A percentile compares a stretch with the other conserved stretches of the same genome.
Conservation (phyloP, 2,888 invertebrate species). For the Dusona sp. region DNA sequence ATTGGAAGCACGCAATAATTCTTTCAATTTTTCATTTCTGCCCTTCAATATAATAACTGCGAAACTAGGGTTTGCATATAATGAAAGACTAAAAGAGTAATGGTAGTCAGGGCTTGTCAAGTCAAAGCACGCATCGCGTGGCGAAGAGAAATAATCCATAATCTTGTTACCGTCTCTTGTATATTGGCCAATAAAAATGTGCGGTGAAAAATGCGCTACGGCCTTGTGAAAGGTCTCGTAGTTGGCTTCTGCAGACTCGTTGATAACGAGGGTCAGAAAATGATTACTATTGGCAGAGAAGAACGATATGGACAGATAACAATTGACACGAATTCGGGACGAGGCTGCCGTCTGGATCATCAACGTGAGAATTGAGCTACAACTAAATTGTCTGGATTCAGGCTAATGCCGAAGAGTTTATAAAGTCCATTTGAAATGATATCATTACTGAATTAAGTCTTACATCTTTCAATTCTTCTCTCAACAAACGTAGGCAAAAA, state of each 20-base stretch:
- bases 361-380: slow-evolving; percentile 69
- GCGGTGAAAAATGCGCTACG: slow-evolving; percentile 24
- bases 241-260: slow-evolving; percentile 11
- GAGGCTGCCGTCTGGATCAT: slow-evolving; percentile 70
- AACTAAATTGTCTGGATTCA: slow-evolving; percentile 77
- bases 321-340: slow-evolving; percentile 76
- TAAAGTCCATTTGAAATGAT: slow-evolving; percentile 66
- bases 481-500: neutral
- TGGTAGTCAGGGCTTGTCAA: neutral
- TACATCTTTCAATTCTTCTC: neutral
- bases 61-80: neutral
- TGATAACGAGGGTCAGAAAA: slow-evolving; percentile 28
- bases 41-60: neutral
- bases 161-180: neutral
- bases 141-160: slow-evolving; percentile 37
- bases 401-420: slow-evolving; percentile 58
- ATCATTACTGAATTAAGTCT: slow-evolving; percentile 53
- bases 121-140: slow-evolving; percentile 49
- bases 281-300: slow-evolving; percentile 5
- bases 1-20: slow-evolving; percentile 23
- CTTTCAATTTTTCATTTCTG: slow-evolving; percentile 1
- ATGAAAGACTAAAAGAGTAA: neutral
- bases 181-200: slow-evolving; percentile 39
- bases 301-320: slow-evolving; percentile 41
- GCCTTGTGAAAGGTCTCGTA: slow-evolving; percentile 16